Evolutionary conservation across 2,113 vertebrate species (phyloP).

Genomic region (Nibea albiflora): DNA sequence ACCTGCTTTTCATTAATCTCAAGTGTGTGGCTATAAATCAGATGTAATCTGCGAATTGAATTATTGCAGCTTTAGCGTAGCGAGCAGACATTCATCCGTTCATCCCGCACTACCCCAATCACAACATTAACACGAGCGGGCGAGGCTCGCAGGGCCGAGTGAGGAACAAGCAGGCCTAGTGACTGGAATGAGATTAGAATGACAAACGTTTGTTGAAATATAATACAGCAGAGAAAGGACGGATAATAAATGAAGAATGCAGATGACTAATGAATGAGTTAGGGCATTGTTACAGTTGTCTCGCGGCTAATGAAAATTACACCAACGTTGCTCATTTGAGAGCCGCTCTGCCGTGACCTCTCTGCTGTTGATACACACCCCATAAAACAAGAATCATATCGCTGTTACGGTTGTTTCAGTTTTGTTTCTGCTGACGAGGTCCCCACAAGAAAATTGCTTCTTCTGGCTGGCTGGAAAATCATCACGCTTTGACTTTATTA

Average conservation of each 20-base stretch:
- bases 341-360: background rate
- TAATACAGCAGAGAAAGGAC: conserved; percentile 22
- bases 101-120: conserved; percentile 35
- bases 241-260: conserved; percentile 20
- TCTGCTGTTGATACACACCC: background rate
- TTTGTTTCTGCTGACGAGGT: conserved; percentile 46
- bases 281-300: background rate
- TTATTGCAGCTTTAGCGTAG: conserved; percentile 40
- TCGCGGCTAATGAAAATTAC: conserved; percentile 17
- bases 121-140: conserved; percentile 5
- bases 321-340: background rate
- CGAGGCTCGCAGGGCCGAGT: background rate
- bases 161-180: conserved; percentile 4
- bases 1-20: conserved; percentile 55
- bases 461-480: background rate
- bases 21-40: conserved; percentile 58
- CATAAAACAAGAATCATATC: conserved; percentile 28
- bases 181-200: conserved; percentile 51
- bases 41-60: conserved; percentile 46
- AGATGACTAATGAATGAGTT: conserved; percentile 25
- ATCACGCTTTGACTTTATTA: conserved; percentile 30
- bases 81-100: conserved; percentile 25
- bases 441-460: conserved; percentile 20
- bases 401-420: conserved; percentile 23
- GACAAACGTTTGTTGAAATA: conserved; percentile 43